Percentiles rank a stretch among this genome's conserved stretches.
phyloP scores from a whole-genome alignment of 64 coral and sea anemone genomes.

The Porites lutea region DNA sequence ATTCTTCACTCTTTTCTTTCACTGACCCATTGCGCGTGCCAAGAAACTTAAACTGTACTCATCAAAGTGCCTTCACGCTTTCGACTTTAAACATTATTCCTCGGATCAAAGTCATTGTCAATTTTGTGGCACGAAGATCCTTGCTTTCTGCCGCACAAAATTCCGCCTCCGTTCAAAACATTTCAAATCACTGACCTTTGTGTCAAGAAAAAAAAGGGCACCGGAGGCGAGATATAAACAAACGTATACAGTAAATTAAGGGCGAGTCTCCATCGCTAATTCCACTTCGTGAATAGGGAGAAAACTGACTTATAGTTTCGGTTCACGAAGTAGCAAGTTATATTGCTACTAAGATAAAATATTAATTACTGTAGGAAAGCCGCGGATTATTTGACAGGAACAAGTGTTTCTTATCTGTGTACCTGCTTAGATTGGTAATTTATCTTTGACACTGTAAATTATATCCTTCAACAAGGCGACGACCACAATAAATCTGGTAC shows the following conservation, averaged over 20 bases:
- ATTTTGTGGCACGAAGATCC: not conserved
- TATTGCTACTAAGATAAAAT: constrained; percentile 21
- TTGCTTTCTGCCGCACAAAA: not conserved
- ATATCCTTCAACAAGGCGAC: not conserved
- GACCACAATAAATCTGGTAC: not conserved
- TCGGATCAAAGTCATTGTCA: no score
- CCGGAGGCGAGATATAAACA: not conserved
- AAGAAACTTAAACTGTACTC: not conserved
- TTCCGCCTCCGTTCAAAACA: not conserved
- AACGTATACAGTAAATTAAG: not conserved
- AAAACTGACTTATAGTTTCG: not conserved
- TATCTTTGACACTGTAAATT: constrained; percentile 1
- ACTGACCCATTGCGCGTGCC: not conserved
- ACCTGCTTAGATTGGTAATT: constrained; percentile 15
- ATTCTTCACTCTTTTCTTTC: not conserved
- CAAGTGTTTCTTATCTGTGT: not conserved
- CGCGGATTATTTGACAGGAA: constrained; percentile 18
- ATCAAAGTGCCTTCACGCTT: not conserved
- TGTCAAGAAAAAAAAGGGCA: not conserved
- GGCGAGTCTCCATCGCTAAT: not conserved
- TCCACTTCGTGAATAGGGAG: not conserved
- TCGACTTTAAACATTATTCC: not conserved
- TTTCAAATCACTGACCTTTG: not conserved
- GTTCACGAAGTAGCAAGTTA: not conserved
- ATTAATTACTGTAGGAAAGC: not conserved